A percentile compares a stretch with the other conserved stretches of the same genome.
Evolutionary conservation across 2,113 vertebrate species (phyloP).

Genomic region (Pseudolaguvia tuberculata): DNA sequence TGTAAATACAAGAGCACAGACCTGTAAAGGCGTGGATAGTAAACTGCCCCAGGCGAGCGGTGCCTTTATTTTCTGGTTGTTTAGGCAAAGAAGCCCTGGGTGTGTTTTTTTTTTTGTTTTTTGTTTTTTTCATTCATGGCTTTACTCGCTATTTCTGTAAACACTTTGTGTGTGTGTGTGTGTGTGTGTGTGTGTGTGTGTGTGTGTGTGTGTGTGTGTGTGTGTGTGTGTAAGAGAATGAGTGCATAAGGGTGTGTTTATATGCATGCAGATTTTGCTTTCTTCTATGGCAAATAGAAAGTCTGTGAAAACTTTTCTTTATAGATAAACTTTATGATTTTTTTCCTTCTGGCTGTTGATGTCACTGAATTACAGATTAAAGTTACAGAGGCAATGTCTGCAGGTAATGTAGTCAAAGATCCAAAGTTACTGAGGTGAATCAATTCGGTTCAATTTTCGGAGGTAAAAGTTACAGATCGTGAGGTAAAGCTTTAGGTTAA

Average conservation of each 20-base stretch:
- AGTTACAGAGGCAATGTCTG: no score
- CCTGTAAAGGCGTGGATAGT: not conserved
- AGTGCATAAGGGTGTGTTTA: not conserved
- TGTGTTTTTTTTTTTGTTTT: no score
- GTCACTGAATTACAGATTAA: no score
- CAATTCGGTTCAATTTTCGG: not conserved
- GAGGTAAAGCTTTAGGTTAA: not conserved
- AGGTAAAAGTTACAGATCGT: not conserved
- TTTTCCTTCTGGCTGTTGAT: no score
- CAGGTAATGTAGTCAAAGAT: no score
- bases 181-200: constrained; percentile 1
- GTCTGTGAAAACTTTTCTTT: no score
- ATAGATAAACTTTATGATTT: no score
- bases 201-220: not conserved
- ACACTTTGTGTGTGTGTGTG: constrained; percentile 10
- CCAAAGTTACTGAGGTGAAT: not conserved
- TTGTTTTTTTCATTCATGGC: constrained; percentile 5
- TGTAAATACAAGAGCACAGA: constrained; percentile 14
- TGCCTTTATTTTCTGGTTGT: not conserved
- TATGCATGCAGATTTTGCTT: not conserved
- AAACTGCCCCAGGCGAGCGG: not conserved
- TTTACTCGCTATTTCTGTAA: constrained; percentile 11
- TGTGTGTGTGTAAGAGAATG: not conserved
- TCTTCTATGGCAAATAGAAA: no score
- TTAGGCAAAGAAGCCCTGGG: not conserved